These are phyloP conservation scores for Arenicola marina DNA, from an alignment of 2,888 invertebrate species.

Conservation along the genomic window DNA sequence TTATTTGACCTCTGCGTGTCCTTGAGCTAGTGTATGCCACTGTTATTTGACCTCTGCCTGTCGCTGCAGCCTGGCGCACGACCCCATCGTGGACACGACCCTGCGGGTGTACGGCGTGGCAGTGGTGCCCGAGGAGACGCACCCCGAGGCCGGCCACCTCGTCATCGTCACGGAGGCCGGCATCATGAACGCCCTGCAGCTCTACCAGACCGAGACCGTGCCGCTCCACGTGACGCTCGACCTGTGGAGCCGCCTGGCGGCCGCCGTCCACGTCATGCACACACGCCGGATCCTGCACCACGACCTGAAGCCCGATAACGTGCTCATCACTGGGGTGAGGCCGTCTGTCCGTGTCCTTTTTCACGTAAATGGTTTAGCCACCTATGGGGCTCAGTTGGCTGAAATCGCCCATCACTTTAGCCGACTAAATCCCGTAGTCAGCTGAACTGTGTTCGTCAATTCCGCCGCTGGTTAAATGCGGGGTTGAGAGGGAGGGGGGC, in stretches of 20 bases:
- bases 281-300: constrained; percentile 35
- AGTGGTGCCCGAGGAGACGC: constrained; percentile 29
- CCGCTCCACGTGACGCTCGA: constrained; percentile 29
- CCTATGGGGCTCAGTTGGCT: no score
- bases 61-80: constrained; percentile 26
- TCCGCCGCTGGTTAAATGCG: no score
- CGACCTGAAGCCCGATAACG: constrained; percentile 37
- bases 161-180: constrained; percentile 37
- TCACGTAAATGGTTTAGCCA: not conserved
- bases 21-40: no score
- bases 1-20: no score
- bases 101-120: constrained; percentile 35
- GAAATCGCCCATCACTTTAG: no score
- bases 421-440: no score
- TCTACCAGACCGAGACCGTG: constrained; percentile 28
- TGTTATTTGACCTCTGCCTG: no score
- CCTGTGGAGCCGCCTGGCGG: constrained; percentile 31
- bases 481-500: no score
- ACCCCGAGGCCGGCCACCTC: constrained; percentile 29
- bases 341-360: not conserved
- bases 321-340: constrained; percentile 33
- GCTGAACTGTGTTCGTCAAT: no score
- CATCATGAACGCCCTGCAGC: constrained; percentile 33
- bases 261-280: constrained; percentile 30
- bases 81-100: constrained; percentile 30